Conservation (phyloP, 2,888 invertebrate species). For the Lissocephala sabroskyi region DNA sequence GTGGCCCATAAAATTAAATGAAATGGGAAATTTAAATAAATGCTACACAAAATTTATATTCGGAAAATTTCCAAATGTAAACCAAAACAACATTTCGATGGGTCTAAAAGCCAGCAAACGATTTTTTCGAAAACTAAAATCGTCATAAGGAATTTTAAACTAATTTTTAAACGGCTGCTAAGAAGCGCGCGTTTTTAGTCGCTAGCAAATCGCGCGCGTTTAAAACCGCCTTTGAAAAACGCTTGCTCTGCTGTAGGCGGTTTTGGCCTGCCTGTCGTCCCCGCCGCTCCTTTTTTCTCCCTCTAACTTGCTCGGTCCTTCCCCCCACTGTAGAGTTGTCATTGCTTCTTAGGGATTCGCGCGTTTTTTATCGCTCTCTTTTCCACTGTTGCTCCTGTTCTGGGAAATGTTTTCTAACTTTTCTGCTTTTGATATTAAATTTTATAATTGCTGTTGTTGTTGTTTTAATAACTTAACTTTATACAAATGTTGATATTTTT, state of each 20-base stretch:
- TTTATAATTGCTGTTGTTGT: slow-evolving; percentile 54
- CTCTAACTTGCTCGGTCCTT: not conserved
- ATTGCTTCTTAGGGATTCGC: slow-evolving; percentile 37
- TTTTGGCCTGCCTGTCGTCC: slow-evolving; percentile 7
- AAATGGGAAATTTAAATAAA: too few species aligned
- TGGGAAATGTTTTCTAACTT: too few species aligned
- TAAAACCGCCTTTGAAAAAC: too few species aligned
- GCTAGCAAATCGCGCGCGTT: slow-evolving; percentile 22
- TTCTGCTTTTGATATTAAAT: slow-evolving; percentile 13
- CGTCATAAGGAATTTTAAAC: too few species aligned
- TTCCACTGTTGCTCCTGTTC: not conserved
- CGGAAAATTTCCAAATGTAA: too few species aligned
- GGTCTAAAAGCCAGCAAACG: too few species aligned
- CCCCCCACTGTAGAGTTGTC: slow-evolving; percentile 55
- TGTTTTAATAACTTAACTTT: slow-evolving; percentile 39
- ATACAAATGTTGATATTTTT: slow-evolving; percentile 11
- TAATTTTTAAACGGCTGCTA: too few species aligned
- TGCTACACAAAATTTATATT: too few species aligned
- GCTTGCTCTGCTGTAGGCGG: slow-evolving; percentile 29
- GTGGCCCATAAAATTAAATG: too few species aligned
- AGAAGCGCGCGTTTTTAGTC: slow-evolving; percentile 23
- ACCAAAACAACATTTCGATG: too few species aligned
- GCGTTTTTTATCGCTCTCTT: too few species aligned
- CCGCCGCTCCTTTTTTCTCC: not conserved
- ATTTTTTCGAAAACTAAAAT: too few species aligned